Base-by-base conservation (phyloP, 1,140 invertebrate genomes). In the Drosophila dunni region DNA sequence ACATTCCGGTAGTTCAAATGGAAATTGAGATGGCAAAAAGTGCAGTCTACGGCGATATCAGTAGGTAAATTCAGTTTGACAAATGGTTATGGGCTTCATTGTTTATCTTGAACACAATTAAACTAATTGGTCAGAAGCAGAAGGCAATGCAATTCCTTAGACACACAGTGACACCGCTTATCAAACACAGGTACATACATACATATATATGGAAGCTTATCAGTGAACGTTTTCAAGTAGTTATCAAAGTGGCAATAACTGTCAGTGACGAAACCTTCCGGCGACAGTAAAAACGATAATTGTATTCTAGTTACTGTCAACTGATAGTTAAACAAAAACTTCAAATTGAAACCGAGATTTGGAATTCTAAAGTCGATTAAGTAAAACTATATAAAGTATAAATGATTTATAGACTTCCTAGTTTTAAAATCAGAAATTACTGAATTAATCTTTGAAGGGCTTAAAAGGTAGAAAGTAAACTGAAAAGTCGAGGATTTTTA, bases 91-190 rank as follows among this genome's bases (percentile, higher is more conserved):
- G 24, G 11, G n/a, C 17, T 20, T 17, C 5, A 46, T 44, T 42
- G 56, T 62, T 62, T 56, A 53, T 38, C 46, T 45, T 20, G 20
- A 36, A 40, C 17, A 33, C 56, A 44, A 57, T 48, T 58, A 50
- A 20, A 13, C 38, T 53, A 68, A 68, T 61, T 53, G 56, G 36
- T 36, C 36, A 15, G 15, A 51, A 10, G 9, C 11, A 29, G 1
- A 17, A 3, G 6, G 24, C 5, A 29, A 29, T 29, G 24, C 24
- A 9, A 9, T 10, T 33, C 11, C 3, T 9, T 13, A 3, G 54
- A 60, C 15, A 42, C 13, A 60, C 20, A 50, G 10, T n/a, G n/a
- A 36, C 8, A 33, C n/a, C 13, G 20, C 38, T 54, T 54, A 56
- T 60, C 45, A 33, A 29, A 29, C 6, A 29, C 24, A 29, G 24